Conservation (phyloP, 2,888 invertebrate species). For the Iphiclides podalirius region DNA sequence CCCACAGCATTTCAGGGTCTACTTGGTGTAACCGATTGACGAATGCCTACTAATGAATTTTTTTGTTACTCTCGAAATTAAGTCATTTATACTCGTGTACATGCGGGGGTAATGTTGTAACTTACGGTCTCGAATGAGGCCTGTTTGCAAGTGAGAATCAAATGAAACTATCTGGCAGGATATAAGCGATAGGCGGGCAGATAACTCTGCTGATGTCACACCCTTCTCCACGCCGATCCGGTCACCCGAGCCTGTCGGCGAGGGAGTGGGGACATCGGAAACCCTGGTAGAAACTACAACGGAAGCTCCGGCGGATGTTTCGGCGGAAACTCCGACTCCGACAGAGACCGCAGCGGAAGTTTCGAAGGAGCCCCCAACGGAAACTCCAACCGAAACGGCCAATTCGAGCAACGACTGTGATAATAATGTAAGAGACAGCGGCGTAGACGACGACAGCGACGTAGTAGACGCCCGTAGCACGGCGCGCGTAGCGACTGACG, state of each 20-base stretch:
- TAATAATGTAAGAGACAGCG: constrained; percentile 69
- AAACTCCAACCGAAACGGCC: constrained; percentile 39
- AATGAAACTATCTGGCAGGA: constrained; percentile 69
- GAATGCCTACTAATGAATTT: background rate
- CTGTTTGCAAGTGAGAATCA: constrained; percentile 39
- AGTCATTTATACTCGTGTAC: constrained; percentile 10
- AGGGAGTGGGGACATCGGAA: constrained; percentile 10
- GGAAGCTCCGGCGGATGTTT: background rate
- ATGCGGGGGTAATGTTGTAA: constrained; percentile 9
- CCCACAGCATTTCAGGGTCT: background rate
- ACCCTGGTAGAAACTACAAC: background rate
- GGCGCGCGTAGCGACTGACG: constrained; percentile 27
- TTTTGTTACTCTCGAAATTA: constrained; percentile 7
- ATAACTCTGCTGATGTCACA: constrained; percentile 60
- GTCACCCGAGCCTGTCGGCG: constrained; percentile 46
- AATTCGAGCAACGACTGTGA: constrained; percentile 74
- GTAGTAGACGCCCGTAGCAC: constrained; percentile 59
- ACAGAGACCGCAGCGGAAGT: too few relatives aligned
- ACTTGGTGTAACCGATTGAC: background rate
- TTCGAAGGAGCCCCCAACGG: constrained; percentile 16
- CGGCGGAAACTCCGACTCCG: background rate
- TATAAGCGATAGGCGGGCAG: constrained; percentile 64
- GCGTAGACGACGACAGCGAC: constrained; percentile 66
- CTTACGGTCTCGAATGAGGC: background rate
- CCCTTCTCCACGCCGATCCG: constrained; percentile 64